Conservation (phyloP, 2,888 invertebrate species). For the Papilio protenor region DNA sequence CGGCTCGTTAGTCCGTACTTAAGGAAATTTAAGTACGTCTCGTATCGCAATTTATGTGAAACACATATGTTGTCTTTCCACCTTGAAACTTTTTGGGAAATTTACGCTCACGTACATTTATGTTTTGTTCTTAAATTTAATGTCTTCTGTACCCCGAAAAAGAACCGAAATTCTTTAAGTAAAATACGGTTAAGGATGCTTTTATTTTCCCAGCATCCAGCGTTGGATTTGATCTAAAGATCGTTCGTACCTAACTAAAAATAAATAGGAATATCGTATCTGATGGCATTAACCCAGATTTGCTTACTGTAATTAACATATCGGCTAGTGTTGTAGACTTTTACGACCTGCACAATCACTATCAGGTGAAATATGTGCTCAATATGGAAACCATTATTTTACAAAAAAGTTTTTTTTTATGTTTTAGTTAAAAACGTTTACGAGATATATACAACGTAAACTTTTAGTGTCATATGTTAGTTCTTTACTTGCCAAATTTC, state of each 20-base stretch:
- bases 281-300: background rate
- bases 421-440: background rate
- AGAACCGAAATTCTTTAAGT: background rate
- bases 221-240: background rate
- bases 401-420: background rate
- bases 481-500: too few species aligned
- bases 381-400: background rate
- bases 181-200: background rate
- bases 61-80: constrained; percentile 38
- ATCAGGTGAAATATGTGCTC: constrained; percentile 4
- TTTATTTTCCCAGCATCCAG: background rate
- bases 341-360: constrained; percentile 12
- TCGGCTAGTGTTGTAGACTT: constrained; percentile 6
- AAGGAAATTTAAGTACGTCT: constrained; percentile 59
- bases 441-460: background rate
- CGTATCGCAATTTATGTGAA: constrained; percentile 50
- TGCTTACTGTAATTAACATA: constrained; percentile 11
- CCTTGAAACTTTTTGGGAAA: constrained; percentile 29
- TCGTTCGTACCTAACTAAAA: background rate
- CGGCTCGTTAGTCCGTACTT: constrained; percentile 60
- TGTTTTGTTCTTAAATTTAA: constrained; percentile 13
- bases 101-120: constrained; percentile 4
- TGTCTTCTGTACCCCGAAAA: background rate
- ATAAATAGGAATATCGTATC: background rate
- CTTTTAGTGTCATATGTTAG: too few species aligned